These are phyloP conservation scores for Mercenaria mercenaria DNA, from an alignment of 1,140 invertebrate species.

Conservation along the genomic window DNA sequence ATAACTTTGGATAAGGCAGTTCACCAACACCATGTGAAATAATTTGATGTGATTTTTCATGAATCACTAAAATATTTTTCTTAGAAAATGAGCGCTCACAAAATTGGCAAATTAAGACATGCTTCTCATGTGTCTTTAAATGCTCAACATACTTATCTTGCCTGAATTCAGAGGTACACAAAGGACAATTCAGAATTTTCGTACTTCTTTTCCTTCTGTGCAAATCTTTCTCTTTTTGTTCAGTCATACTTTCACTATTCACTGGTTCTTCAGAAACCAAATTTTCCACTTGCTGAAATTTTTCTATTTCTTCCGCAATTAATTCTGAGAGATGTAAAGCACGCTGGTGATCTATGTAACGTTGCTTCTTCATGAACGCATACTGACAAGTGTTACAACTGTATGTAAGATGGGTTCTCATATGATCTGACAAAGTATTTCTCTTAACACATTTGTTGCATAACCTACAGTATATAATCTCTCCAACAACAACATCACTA, in stretches of 20 bases:
- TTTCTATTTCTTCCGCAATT: slow-evolving; percentile 45
- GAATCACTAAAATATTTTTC: slow-evolving; percentile 24
- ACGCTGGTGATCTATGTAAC: slow-evolving; percentile 13
- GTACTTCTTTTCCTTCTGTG: slow-evolving; percentile 43
- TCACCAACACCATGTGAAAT: slow-evolving; percentile 41
- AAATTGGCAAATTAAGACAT: slow-evolving; percentile 28
- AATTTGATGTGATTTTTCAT: slow-evolving; percentile 55
- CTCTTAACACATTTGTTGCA: slow-evolving; percentile 49
- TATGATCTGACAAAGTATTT: slow-evolving; percentile 42
- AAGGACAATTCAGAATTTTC: slow-evolving; percentile 52
- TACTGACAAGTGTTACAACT: slow-evolving; percentile 51
- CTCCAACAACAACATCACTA: slow-evolving; percentile 37
- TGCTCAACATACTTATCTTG: slow-evolving; percentile 59
- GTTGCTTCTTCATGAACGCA: slow-evolving; percentile 30
- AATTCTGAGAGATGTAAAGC: slow-evolving; percentile 40
- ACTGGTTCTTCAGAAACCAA: neutral
- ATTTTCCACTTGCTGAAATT: neutral
- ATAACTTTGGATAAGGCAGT: slow-evolving; percentile 59
- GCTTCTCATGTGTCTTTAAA: slow-evolving; percentile 37
- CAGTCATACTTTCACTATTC: neutral
- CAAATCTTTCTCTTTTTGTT: slow-evolving; percentile 37
- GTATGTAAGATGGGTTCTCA: slow-evolving; percentile 30
- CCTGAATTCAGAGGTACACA: slow-evolving; percentile 49
- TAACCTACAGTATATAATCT: slow-evolving; percentile 44
- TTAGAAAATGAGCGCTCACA: slow-evolving; percentile 51